Conservation (phyloP, 1,140 invertebrate genomes). For the Marisa cornuarietis region DNA sequence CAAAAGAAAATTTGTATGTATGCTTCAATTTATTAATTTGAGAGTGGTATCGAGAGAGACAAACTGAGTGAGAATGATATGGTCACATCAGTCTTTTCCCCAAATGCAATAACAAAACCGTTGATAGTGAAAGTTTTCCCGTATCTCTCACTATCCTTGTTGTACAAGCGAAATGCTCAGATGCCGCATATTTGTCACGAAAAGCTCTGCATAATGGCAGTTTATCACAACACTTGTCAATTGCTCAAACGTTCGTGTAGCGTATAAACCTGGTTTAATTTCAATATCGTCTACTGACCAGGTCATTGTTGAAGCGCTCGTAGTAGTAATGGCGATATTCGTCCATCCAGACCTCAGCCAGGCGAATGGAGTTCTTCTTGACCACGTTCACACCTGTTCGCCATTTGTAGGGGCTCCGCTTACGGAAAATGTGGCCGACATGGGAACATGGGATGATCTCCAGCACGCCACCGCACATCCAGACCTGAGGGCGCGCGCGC, state of each 20-base stretch:
- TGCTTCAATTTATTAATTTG: no score
- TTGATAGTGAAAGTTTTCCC: no score
- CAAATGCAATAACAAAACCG: no score
- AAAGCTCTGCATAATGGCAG: background rate
- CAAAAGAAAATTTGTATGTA: no score
- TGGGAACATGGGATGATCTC: conserved; percentile 97
- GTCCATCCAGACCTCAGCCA: conserved; percentile 78
- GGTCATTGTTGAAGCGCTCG: conserved; percentile 90
- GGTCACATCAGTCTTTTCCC: no score
- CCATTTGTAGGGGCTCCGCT: conserved; percentile 64
- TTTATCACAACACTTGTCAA: background rate
- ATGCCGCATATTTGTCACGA: no score
- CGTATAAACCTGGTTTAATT: no score
- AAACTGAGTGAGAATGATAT: no score
- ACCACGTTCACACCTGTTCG: conserved; percentile 63
- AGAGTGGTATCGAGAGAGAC: no score
- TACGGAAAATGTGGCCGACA: conserved; percentile 94
- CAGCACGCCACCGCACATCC: conserved; percentile 95
- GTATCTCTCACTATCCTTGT: background rate
- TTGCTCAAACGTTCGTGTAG: conserved; percentile 67
- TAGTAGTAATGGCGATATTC: conserved; percentile 87
- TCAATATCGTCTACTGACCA: conserved; percentile 45
- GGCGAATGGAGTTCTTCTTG: conserved; percentile 68
- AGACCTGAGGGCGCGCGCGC: conserved; percentile 79
- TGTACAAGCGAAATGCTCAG: background rate